Conservation (phyloP, 1,140 invertebrate genomes). For the Copidosoma floridanum region DNA sequence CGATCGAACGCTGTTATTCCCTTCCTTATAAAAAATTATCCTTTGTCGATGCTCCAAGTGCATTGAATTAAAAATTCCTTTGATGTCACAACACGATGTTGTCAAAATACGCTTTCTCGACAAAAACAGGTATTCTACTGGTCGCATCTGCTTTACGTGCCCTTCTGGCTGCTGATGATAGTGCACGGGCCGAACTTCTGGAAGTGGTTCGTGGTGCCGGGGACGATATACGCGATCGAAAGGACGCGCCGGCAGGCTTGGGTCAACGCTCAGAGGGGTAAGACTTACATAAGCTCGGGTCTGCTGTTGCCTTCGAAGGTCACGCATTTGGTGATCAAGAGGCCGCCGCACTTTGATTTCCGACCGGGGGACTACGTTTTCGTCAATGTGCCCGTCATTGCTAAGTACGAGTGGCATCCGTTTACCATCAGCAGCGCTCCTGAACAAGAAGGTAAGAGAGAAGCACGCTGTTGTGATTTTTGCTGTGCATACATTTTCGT, state of each 20-base stretch:
- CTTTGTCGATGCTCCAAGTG: too few species aligned
- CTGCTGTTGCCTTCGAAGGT: conserved; percentile 82
- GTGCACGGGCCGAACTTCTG: conserved; percentile 92
- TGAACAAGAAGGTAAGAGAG: conserved; percentile 77
- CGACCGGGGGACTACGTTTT: conserved; percentile 94
- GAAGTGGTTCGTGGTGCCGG: conserved; percentile 91
- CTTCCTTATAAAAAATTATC: too few species aligned
- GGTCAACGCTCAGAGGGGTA: conserved; percentile 70
- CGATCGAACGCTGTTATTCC: too few species aligned
- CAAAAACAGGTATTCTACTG: conserved; percentile 86
- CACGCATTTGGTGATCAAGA: conserved; percentile 81
- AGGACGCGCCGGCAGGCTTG: conserved; percentile 65
- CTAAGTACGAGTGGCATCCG: conserved; percentile 95
- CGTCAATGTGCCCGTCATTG: conserved; percentile 88
- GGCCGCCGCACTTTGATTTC: conserved; percentile 83
- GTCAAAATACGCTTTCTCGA: background rate
- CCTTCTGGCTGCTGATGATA: conserved; percentile 83
- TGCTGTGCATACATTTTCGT: too few species aligned
- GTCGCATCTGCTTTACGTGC: conserved; percentile 88
- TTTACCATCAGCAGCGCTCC: conserved; percentile 96
- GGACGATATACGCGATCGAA: conserved; percentile 78
- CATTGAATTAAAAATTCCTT: too few species aligned
- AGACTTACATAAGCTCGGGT: conserved; percentile 83
- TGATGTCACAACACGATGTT: too few species aligned
- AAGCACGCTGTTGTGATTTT: too few species aligned